A percentile compares a stretch with the other conserved stretches of the same genome.
Evolutionary conservation across 2,888 invertebrate genomes (phyloP).

Genomic region (Orthosia gracilis): DNA sequence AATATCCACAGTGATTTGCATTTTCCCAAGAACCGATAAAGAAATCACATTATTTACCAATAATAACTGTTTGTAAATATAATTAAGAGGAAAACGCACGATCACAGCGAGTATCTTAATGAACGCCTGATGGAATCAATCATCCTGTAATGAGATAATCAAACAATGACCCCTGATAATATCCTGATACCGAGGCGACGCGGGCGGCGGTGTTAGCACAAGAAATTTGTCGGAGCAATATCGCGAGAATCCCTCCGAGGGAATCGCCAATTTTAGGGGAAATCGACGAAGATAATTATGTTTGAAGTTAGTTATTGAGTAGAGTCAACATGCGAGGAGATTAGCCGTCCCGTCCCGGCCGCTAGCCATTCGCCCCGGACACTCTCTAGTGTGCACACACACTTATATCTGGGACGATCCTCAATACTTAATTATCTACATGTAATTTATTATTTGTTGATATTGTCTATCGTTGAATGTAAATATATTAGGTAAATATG

Average conservation of each 20-base stretch:
- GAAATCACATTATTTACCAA: constrained; percentile 32
- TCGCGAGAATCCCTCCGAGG: constrained; percentile 84
- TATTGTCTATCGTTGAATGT: constrained; percentile 21
- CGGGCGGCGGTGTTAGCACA: constrained; percentile 84
- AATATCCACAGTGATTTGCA: constrained; percentile 2
- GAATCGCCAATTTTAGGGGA: constrained; percentile 89
- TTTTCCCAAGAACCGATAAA: constrained; percentile 9
- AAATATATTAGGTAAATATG: constrained; percentile 2
- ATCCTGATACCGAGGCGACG: constrained; percentile 77
- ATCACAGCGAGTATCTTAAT: constrained; percentile 73
- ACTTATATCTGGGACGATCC: constrained; percentile 43
- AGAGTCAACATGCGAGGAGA: constrained; percentile 87
- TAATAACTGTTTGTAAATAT: constrained; percentile 64
- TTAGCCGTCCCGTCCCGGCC: constrained; percentile 71
- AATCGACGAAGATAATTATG: constrained; percentile 90
- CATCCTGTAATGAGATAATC: constrained; percentile 88
- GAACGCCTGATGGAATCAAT: constrained; percentile 86
- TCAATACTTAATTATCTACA: constrained; percentile 61
- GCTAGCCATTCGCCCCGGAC: constrained; percentile 21
- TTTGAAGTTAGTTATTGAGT: constrained; percentile 90
- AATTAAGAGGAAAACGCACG: constrained; percentile 53
- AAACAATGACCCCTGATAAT: constrained; percentile 89
- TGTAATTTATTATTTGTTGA: constrained; percentile 48
- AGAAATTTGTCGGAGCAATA: constrained; percentile 89
- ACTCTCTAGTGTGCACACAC: constrained; percentile 41